Conservation (phyloP, 2,888 invertebrate genomes). For the Carterocephalus palaemon region DNA sequence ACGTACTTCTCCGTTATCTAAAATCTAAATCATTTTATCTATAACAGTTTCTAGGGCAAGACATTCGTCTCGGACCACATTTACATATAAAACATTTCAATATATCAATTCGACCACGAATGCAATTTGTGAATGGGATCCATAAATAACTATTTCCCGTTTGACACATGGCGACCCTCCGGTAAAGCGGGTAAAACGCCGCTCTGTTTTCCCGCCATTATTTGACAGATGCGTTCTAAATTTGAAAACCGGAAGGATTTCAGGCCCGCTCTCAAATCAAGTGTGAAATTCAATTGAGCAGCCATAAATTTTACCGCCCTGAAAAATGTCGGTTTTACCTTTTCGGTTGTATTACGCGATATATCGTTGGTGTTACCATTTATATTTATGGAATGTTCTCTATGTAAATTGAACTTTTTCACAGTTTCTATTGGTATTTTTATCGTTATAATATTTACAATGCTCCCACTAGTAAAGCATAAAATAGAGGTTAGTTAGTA, state of each 20-base stretch:
- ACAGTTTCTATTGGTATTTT: no score
- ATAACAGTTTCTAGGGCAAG: conserved; percentile 66
- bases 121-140: conserved; percentile 75
- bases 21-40: conserved; percentile 63
- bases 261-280: conserved; percentile 66
- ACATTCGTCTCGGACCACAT: conserved; percentile 67
- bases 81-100: conserved; percentile 78
- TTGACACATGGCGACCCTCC: conserved; percentile 73
- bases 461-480: no score
- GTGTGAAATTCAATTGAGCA: conserved; percentile 75
- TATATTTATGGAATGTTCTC: conserved; percentile 9
- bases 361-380: conserved; percentile 19
- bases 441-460: no score
- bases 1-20: conserved; percentile 36
- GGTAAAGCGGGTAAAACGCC: conserved; percentile 50
- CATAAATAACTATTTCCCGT: conserved; percentile 77
- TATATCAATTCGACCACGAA: conserved; percentile 77
- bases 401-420: no score
- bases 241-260: conserved; percentile 67
- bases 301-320: conserved; percentile 63
- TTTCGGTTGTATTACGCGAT: conserved; percentile 37
- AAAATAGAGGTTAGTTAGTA: no score
- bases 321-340: conserved; percentile 53
- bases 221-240: conserved; percentile 72
- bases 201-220: conserved; percentile 66